These are phyloP conservation scores for Copidosoma aretas DNA, from an alignment of 2,888 invertebrate species.

Conservation along the genomic window DNA sequence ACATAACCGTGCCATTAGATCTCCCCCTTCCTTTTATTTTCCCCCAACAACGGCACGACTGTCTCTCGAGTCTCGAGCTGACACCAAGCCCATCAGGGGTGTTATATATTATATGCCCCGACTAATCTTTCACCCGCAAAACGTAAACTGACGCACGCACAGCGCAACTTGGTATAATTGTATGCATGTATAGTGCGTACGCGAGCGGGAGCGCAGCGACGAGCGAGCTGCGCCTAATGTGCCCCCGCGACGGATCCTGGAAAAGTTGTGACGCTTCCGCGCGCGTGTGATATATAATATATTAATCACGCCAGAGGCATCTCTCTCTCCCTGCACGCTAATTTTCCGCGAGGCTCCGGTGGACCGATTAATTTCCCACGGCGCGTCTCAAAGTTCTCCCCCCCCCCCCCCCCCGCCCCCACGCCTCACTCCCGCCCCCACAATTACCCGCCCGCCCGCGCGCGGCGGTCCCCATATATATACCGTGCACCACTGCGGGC, in stretches of 20 bases:
- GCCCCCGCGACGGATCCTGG: conserved; percentile 1
- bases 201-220: too few relatives aligned
- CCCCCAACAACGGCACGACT: too few relatives aligned
- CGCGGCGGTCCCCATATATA: too few relatives aligned
- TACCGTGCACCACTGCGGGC: too few relatives aligned
- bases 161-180: too few relatives aligned
- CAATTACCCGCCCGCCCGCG: conserved; percentile 15
- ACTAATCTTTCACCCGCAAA: too few relatives aligned
- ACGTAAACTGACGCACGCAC: too few relatives aligned
- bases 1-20: neutral
- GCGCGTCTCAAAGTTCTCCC: conserved; percentile 21
- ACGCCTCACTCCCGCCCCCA: conserved; percentile 29
- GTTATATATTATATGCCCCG: too few relatives aligned
- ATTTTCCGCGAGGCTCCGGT: conserved; percentile 17
- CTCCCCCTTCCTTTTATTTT: too few relatives aligned
- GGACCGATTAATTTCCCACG: conserved; percentile 31
- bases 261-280: conserved; percentile 6
- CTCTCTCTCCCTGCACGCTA: conserved; percentile 18
- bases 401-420: neutral
- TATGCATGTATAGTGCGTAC: too few relatives aligned
- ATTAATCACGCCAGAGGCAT: conserved; percentile 37
- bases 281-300: neutral
- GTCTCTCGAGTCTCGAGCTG: too few relatives aligned
- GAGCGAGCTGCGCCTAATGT: neutral
- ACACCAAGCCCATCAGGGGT: too few relatives aligned